phyloP scores from a whole-genome alignment of 2,113 vertebrate genomes.

The Lophotis ruficrista region DNA sequence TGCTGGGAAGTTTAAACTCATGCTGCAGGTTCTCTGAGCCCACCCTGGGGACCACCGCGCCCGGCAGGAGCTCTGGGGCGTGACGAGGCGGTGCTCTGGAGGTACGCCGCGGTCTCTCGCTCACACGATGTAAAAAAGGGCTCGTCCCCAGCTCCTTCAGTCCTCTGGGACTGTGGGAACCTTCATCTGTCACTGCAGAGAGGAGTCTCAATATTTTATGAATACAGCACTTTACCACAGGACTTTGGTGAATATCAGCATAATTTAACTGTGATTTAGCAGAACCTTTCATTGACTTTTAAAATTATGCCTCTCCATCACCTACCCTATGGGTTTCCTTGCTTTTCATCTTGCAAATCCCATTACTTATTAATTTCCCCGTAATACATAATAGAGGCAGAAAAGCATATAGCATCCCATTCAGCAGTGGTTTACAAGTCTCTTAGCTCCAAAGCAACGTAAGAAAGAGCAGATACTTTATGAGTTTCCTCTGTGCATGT shows the following conservation, averaged over 20 bases:
- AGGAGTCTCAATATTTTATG: conserved; percentile 75
- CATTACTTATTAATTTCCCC: conserved; percentile 77
- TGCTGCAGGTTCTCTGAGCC: accelerated
- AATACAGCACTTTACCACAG: conserved; percentile 59
- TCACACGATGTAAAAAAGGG: neutral
- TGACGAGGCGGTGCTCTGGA: accelerated
- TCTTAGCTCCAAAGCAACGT: conserved; percentile 38
- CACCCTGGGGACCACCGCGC: neutral
- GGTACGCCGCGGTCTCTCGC: neutral
- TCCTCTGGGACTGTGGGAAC: neutral
- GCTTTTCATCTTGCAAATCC: conserved; percentile 71
- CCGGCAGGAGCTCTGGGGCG: neutral
- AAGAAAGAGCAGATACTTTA: conserved; percentile 25
- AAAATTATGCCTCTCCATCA: conserved; percentile 76
- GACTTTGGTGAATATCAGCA: conserved; percentile 61
- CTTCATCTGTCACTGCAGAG: conserved; percentile 56
- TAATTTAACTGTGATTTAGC: conserved; percentile 77
- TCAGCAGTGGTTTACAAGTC: conserved; percentile 70
- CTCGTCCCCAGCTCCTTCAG: neutral
- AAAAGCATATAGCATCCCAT: conserved; percentile 59
- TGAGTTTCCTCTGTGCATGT: conserved; percentile 36
- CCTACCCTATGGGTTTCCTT: conserved; percentile 72
- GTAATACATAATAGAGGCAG: conserved; percentile 64
- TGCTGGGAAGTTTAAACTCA: neutral
- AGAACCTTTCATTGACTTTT: conserved; percentile 77